These are phyloP conservation scores for Myotis myotis DNA, from an alignment of 2,797 vertebrate genomes.

Conservation along the genomic window DNA sequence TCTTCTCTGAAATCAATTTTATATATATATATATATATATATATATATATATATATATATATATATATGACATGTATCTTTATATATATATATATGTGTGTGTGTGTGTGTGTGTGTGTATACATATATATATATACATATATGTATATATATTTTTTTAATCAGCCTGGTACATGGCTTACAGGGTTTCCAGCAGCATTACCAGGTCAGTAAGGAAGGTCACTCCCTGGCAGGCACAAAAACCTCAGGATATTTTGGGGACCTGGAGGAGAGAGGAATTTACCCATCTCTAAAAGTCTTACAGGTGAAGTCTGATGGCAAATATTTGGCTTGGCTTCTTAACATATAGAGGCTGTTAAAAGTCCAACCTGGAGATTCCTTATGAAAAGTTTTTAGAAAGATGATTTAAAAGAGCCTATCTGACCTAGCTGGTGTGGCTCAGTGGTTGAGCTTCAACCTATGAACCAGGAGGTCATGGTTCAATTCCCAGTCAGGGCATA, in stretches of 20 bases:
- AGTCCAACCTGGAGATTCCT: not conserved
- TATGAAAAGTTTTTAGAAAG: not conserved
- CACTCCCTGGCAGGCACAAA: not conserved
- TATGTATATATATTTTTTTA: too few relatives aligned
- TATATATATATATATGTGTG: too few relatives aligned
- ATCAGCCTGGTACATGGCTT: not conserved
- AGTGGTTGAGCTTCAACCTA: too few relatives aligned
- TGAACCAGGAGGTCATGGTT: too few relatives aligned
- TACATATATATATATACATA: too few relatives aligned
- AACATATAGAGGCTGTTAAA: not conserved
- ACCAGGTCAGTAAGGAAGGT: not conserved
- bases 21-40: too few relatives aligned
- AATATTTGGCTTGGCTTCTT: not conserved
- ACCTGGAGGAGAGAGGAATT: not conserved
- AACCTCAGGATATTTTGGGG: not conserved
- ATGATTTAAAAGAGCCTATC: not conserved
- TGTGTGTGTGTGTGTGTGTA: too few relatives aligned
- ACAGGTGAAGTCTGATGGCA: not conserved
- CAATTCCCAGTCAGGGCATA: too few relatives aligned
- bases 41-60: too few relatives aligned
- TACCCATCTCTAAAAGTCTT: not conserved
- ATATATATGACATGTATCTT: too few relatives aligned
- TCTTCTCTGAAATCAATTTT: too few relatives aligned
- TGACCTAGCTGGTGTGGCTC: too few relatives aligned
- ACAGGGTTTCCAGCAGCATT: not conserved